Conservation (phyloP, 1,140 invertebrate species). For the Belonocnema kinseyi region DNA sequence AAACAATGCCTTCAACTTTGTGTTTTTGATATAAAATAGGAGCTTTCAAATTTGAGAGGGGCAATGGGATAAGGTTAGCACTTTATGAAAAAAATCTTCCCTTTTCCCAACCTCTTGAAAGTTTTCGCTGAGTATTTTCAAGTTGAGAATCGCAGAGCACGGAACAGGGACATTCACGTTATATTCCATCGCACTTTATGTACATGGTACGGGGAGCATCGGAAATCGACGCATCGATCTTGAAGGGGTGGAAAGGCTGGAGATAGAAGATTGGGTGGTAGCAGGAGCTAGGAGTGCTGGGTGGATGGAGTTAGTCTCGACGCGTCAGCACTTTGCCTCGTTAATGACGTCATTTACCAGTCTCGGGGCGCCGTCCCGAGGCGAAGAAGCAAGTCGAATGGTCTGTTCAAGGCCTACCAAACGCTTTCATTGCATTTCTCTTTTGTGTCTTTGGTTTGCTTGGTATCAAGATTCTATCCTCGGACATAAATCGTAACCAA, state of each 20-base stretch:
- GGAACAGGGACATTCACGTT: constrained; percentile 28
- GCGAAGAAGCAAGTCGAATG: constrained; percentile 32
- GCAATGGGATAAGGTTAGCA: background rate
- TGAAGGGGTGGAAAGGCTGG: constrained; percentile 42
- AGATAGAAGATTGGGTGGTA: constrained; percentile 29
- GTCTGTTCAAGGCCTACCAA: constrained; percentile 1
- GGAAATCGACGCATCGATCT: constrained; percentile 65
- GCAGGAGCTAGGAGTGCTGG: constrained; percentile 54
- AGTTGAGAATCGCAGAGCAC: constrained; percentile 26
- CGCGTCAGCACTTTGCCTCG: constrained; percentile 65
- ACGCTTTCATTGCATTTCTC: background rate
- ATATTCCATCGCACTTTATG: constrained; percentile 54
- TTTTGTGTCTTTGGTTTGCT: background rate
- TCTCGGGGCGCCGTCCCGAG: constrained; percentile 41
- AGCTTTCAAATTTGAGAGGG: no score
- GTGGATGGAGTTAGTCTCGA: constrained; percentile 56
- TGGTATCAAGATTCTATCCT: background rate
- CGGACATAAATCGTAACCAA: background rate
- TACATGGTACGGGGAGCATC: constrained; percentile 51
- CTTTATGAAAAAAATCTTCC: background rate
- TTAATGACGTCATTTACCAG: constrained; percentile 68
- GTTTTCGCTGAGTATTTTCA: background rate
- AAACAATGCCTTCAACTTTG: no score
- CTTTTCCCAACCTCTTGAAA: background rate
- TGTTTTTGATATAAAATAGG: no score